Base-by-base conservation (phyloP, 2,113 vertebrate genomes). In the Dipodomys stephensi region DNA sequence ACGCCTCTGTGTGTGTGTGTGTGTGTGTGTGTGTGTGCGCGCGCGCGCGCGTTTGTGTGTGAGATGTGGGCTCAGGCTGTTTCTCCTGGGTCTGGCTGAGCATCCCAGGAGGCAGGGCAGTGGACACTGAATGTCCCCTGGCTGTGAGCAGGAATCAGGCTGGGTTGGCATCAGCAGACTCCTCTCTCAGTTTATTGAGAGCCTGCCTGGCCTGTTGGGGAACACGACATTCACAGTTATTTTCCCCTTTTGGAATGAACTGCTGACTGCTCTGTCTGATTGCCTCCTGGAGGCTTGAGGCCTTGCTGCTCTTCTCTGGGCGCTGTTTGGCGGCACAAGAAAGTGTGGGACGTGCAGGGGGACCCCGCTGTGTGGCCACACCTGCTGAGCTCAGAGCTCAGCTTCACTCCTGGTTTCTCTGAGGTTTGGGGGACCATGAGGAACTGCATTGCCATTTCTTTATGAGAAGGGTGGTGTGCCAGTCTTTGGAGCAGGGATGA, bases 401-500 rank as follows among this genome's bases (percentile, higher is more conserved):
- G 4, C 49, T 27, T 30, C 4, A 39, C n/a, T 20, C 12, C 2
- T 12, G 4, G 25, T 30, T 0, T 12, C 65, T 25, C 19, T 22
- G 78, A 3, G 53, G 23, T 3, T 65, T 27, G 0, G 20, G 71
- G 57, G 6, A 11, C 60, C 60, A 3, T 12, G 7, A 25, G 6
- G 27, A 0, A 1, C 23, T 12, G 44, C n/a, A 1, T 0, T 20
- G 18, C 19, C 3, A 19, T 49, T 69, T 13, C 13, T 27, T n/a
- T 4, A 0, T 67, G 3, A 12, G 23, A 27, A 25, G 53, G 67
- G 30, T 49, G 0, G 5, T 32, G 9, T 5, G 1, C n/a, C 12
- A 0, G 0, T 71, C 15, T 0, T 0, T 1, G 16, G 32, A 19
- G 67, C 8, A 11, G 35, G 7, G 9, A 53, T 15, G 13, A 39